Conservation (phyloP, 2,888 invertebrate genomes). For the Lamellibrachia satsuma region DNA sequence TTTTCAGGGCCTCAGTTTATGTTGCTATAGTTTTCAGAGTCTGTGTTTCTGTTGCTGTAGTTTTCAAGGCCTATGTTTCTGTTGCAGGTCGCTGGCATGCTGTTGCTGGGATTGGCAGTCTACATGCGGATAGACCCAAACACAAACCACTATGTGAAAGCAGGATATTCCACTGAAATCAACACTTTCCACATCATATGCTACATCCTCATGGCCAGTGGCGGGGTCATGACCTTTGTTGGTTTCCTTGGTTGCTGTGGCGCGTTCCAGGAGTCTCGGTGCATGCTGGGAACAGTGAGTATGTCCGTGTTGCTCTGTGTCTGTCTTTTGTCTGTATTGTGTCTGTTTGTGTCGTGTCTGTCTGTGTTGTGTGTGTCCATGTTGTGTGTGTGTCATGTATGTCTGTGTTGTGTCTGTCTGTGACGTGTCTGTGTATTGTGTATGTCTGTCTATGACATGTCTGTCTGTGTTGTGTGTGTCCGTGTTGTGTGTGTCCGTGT, state of each 20-base stretch:
- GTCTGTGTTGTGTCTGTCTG: not conserved
- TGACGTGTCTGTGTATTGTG: not conserved
- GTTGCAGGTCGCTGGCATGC: slow-evolving; percentile 76
- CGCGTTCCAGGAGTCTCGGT: slow-evolving; percentile 78
- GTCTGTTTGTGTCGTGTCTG: not conserved
- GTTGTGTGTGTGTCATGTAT: not conserved
- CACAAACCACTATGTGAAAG: slow-evolving; percentile 76
- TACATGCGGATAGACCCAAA: slow-evolving; percentile 77
- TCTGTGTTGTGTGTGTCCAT: not conserved
- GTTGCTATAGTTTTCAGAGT: not conserved
- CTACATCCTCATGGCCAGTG: slow-evolving; percentile 76
- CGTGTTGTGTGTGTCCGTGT: too few species aligned
- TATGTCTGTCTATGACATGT: not conserved
- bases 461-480: not conserved
- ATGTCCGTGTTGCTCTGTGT: not conserved
- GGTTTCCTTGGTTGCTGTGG: slow-evolving; percentile 85
- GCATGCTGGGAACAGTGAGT: slow-evolving; percentile 78
- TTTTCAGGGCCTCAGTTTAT: not conserved
- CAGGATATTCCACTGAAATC: slow-evolving; percentile 68
- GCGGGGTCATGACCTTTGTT: slow-evolving; percentile 76
- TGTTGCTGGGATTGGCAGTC: slow-evolving; percentile 74
- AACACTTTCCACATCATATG: slow-evolving; percentile 74
- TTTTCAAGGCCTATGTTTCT: not conserved
- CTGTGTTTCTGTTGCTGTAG: not conserved
- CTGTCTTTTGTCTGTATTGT: slow-evolving; percentile 35